These are phyloP conservation scores for Eledone cirrhosa DNA, from an alignment of 2,888 invertebrate genomes.

Conservation along the genomic window DNA sequence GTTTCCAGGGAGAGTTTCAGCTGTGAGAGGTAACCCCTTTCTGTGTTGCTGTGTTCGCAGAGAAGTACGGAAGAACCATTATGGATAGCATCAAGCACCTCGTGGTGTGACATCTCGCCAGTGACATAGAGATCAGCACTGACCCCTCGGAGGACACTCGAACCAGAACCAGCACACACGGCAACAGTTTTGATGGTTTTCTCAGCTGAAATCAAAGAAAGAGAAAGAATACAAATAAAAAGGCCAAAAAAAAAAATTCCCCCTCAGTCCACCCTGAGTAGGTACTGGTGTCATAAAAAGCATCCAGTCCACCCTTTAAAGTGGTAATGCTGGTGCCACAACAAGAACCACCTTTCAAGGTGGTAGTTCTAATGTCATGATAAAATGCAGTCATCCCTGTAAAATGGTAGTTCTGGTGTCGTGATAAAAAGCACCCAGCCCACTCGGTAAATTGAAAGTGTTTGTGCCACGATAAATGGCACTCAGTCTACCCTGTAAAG, in stretches of 20 bases:
- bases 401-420: too few relatives aligned
- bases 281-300: background rate
- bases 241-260: background rate
- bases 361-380: too few relatives aligned
- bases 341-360: too few relatives aligned
- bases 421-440: too few relatives aligned
- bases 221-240: background rate
- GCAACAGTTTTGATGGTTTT: slow-evolving; percentile 73
- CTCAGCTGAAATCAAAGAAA: slow-evolving; percentile 13
- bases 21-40: slow-evolving; percentile 81
- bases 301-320: too few relatives aligned
- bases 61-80: slow-evolving; percentile 82
- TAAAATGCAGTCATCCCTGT: too few relatives aligned
- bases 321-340: too few relatives aligned
- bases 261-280: background rate
- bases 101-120: slow-evolving; percentile 94
- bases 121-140: slow-evolving; percentile 85
- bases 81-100: slow-evolving; percentile 86
- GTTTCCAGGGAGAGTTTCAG: slow-evolving; percentile 69
- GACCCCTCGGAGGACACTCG: slow-evolving; percentile 78
- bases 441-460: too few relatives aligned
- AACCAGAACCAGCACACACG: slow-evolving; percentile 90
- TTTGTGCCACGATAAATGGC: too few relatives aligned
- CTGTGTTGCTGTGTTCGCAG: slow-evolving; percentile 93
- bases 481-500: too few relatives aligned